Evolutionary conservation across 1,140 invertebrate species (phyloP), one percentile per base, ranked within the genome.

Genomic region (Anadara kagoshimensis): DNA sequence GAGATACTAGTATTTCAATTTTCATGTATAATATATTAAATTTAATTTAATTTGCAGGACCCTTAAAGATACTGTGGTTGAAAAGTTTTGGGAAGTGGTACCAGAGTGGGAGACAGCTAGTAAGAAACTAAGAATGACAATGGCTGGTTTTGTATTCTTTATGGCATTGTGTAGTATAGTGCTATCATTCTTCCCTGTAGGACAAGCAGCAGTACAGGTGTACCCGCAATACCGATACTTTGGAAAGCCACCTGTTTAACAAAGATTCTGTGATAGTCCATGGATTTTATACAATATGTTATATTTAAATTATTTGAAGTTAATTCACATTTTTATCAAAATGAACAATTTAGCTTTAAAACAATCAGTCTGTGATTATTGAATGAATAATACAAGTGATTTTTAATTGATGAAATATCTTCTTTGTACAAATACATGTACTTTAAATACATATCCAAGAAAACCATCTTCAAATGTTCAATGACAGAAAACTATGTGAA

Each of bases 91-190:
- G 75, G 67, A 79, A 29, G 47, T 63, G 10, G 36, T 81, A 3
- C 70, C 79, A 57, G 59, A 71, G 43, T 77, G 70, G 73, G 73
- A 78, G 22, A 76, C 58, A 16, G 69, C 70, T 16, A 70, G 71
- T 57, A 69, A 75, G 54, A 64, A 75, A 20, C 58, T 79, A 8
- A 45, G 70, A 18, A 29, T 79, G 59, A 66, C 69, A 11, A 47
- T 74, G 24, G 79, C 64, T 22, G 65, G 69, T 53, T 71, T 81
- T 29, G 58, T 73, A 44, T 69, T 70, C 45, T 70, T 73, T 10
- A 78, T 82, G 78, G 80, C 78, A 1, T 26, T 80, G 1, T 69
- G 75, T 56, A 82, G 77, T 47, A 80, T 80, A 68, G 70, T 68
- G 49, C 43, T 77, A 26, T 80, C 67, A 26, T 62, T 76, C 26